Evolutionary conservation across 2,888 invertebrate genomes (phyloP), one percentile per base, ranked within the genome.

Genomic region (Aleiodes leptofemur): DNA sequence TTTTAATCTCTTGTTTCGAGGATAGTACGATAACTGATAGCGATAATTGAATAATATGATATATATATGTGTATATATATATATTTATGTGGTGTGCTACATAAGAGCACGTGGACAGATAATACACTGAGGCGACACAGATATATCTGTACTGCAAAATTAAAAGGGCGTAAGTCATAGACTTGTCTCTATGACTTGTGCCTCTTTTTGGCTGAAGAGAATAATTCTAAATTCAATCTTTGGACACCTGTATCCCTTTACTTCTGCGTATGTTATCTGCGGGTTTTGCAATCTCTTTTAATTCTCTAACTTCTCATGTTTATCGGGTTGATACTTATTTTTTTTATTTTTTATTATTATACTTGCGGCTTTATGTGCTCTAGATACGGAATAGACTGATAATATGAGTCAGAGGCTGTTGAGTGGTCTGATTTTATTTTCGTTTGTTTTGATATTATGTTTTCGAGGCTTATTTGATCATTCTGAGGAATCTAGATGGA

Each of bases 1-100:
- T 43, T 16, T 43, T 16, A 16, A 48, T 48, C 48, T 64, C 48
- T 43, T 16, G 13, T 64, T 48, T 64, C 34, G n/a, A 61, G 11
- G 14, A 38, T n/a, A 14, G 38, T 14, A 8, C 11, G 64, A 64
- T 64, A 64, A 64, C 16, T 5, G 23, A 4, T 48, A 48, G 23
- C 23, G 48, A 64, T 64, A 64, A 64, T 64, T 64, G 48, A 64
- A 64, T 48, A 64, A 64, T 48, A 13, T n/a, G 48, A 59, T 6
- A 11, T 59, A 59, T 34, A 31, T 59, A 3, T 14, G 4, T 59
- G 34, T 59, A 13, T 23, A 23, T 23, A 23, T 23, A 23, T 23
- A 23, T 23, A 23, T 23, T 23, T 23, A 23, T 23, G 23, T 57
- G 9, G 11, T 59, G 34, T n/a, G 38, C 38, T 38, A 31, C 7